phyloP scores from a whole-genome alignment of 2,113 vertebrate species.

The Ammospiza nelsoni region DNA sequence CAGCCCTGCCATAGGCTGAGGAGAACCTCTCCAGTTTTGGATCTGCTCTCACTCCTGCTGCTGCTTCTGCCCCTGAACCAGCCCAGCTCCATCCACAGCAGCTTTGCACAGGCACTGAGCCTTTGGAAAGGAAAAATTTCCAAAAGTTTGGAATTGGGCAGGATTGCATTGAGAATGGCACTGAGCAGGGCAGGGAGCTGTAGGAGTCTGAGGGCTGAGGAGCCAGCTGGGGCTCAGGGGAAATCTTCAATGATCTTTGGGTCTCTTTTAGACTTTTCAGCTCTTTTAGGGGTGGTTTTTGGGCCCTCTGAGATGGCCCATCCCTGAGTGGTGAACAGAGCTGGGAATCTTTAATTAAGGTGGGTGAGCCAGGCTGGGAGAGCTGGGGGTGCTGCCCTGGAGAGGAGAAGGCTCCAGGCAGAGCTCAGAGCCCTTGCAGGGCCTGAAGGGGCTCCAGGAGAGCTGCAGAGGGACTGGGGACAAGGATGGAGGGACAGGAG shows the following conservation, averaged over 20 bases:
- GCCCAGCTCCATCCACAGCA: rapidly evolving
- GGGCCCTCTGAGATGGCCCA: background rate
- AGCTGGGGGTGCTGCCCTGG: background rate
- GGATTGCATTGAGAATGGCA: background rate
- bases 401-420: background rate
- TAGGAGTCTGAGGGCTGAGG: background rate
- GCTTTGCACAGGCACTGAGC: background rate
- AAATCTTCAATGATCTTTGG: rapidly evolving
- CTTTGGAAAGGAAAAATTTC: no score
- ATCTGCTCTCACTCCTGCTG: background rate
- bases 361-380: background rate
- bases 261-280: background rate
- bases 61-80: background rate
- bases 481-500: background rate
- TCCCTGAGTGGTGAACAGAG: rapidly evolving
- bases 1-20: background rate
- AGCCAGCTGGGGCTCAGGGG: rapidly evolving
- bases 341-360: background rate
- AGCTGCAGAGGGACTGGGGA: background rate
- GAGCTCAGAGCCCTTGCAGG: background rate
- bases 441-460: background rate
- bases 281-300: background rate
- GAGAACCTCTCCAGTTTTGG: background rate
- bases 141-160: background rate
- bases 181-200: background rate